A percentile compares a stretch with the other conserved stretches of the same genome.
These are phyloP conservation scores for Colletes collaris DNA, from an alignment of 2,888 invertebrate species.

Conservation along the genomic window DNA sequence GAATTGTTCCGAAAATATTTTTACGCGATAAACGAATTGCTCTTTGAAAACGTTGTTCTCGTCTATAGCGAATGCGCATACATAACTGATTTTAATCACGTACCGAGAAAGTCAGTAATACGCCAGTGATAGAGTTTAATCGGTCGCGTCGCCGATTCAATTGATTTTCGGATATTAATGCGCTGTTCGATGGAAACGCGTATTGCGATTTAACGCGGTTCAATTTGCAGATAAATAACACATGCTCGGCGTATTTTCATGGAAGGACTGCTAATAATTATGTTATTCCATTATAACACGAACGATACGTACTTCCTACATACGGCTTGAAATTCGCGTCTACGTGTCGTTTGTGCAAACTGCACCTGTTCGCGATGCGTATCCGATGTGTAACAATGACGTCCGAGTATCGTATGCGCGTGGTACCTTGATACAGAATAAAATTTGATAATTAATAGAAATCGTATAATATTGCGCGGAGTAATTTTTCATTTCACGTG, in stretches of 20 bases:
- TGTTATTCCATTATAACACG: slow-evolving; percentile 27
- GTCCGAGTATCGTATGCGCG: not conserved
- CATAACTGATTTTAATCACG: slow-evolving; percentile 47
- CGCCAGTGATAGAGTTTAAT: slow-evolving; percentile 54
- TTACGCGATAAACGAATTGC: not conserved
- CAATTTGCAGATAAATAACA: slow-evolving; percentile 58
- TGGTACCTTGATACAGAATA: no score
- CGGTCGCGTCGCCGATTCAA: slow-evolving; percentile 48
- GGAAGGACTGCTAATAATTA: slow-evolving; percentile 15
- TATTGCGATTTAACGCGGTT: slow-evolving; percentile 47
- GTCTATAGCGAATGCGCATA: not conserved
- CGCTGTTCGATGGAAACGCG: slow-evolving; percentile 25
- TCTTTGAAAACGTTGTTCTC: not conserved
- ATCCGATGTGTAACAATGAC: slow-evolving; percentile 1
- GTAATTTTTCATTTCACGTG: no score
- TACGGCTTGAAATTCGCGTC: not conserved
- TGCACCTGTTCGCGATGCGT: not conserved
- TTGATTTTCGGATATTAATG: slow-evolving; percentile 62
- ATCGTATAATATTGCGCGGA: no score
- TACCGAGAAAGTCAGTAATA: slow-evolving; percentile 49
- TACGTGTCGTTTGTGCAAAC: slow-evolving; percentile 11
- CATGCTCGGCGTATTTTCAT: slow-evolving; percentile 27
- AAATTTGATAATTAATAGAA: no score
- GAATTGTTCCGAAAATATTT: not conserved
- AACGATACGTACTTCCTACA: slow-evolving; percentile 7